Evolutionary conservation across 2,797 vertebrate genomes (phyloP), one percentile per base, ranked within the genome.

Genomic region (Tiaroga cobitis): DNA sequence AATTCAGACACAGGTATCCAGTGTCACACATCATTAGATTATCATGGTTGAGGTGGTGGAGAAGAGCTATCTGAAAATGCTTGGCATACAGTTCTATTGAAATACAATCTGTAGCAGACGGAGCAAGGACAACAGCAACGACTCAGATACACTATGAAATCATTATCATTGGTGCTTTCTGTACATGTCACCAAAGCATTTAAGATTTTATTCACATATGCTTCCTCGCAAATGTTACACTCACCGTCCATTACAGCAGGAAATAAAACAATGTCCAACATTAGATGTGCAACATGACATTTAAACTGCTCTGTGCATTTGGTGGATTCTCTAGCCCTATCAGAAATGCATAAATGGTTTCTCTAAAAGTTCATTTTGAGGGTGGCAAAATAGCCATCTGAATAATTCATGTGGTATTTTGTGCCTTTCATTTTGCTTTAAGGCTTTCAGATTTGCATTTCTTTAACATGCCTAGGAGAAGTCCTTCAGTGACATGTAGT

Each of bases 291-390:
- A 77, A 80, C 83, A 75, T 63, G 59, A 83, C 83, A 81, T 83
- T 90, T 87, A 81, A 84, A 82, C 84, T 80, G 75, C 78, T 74
- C 43, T 85, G 81, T 75, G 86, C 81, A 85, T 85, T 80, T 81
- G 77, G 67, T 54, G 75, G 75, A 90, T 89, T 88, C 86, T 82
- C 67, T 69, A 87, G 85, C 76, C 83, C 88, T 85, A 90, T 91
- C 90, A 88, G 81, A 92, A 90, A 93, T 91, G 87, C 80, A 91
- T 89, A 90, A 90, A 85, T 87, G 87, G 90, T 90, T 85, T 89
- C 85, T 88, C 84, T 86, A 70, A 90, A 92, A 92, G 89, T 91
- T 92, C 81, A 90, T 90, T 92, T 91, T 89, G 43, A 90, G 88
- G 89, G 84, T 81, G 87, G 90, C 85, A 90, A 90, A 92, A 92